Base-by-base conservation (phyloP, 2,888 invertebrate genomes). In the Ochropacha duplaris region DNA sequence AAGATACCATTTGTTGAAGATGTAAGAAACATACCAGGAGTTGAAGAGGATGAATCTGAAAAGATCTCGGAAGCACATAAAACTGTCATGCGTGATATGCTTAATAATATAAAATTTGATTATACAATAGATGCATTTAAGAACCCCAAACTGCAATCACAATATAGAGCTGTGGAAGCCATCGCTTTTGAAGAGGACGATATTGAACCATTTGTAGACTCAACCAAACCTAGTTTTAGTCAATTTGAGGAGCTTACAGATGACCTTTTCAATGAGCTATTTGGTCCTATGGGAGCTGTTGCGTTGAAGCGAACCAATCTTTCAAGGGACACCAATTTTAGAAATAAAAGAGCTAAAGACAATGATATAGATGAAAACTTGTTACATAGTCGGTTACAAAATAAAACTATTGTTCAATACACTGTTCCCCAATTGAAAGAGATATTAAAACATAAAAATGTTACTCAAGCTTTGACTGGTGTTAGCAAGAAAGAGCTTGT, bases 1-100 rank as follows among this genome's bases (percentile, higher is more conserved):
- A 94, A 93, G 67, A 84, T 96, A 64, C 96, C 96, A 12, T 96
- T 94, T 81, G 93, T 94, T 51, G 96, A 96, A 78, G 94, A 94
- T 87, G 85, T 92, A 2, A 78, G 92, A 57, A 86, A 94, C 56
- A 69, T 94, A 28, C 79, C 87, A 50, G 76, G 82, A 24, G 57
- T 75, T 57, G 83, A 84, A 55, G 84, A 87, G 28, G 87, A 88
- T 74, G 88, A 89, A 69, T 82, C 84, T 49, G 65, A 72, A 5
- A 74, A 90, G 87, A 92, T 94, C 22, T 84, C 92, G 22, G 76
- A 80, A 14, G 92, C 92, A 28, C 93, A 94, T 71, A 93, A 95
- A 58, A 88, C 87, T 26, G 82, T 94, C 22, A 94, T 96, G 72
- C 93, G 93, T 69, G 94, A 94, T 62, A 84, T 96, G 54, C 80